Evolutionary conservation across 1,140 invertebrate species (phyloP).

Genomic region (Nebria ingens): DNA sequence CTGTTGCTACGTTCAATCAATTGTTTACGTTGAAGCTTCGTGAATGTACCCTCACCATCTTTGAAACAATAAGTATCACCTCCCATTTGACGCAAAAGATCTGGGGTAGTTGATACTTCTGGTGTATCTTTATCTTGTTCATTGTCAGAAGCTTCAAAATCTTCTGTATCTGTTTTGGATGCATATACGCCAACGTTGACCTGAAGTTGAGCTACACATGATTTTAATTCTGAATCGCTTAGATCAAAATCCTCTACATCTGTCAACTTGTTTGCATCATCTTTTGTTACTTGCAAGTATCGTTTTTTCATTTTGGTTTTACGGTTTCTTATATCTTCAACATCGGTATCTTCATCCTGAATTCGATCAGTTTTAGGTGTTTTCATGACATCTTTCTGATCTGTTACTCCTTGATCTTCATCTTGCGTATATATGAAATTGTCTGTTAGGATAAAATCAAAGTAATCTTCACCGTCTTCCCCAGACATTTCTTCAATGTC

Average conservation of each 20-base stretch:
- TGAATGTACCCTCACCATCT: slow-evolving; percentile 26
- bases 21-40: slow-evolving; percentile 13
- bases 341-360: not conserved
- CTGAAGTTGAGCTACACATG: not conserved
- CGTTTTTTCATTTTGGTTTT: not conserved
- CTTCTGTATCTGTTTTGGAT: slow-evolving; percentile 21
- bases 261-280: not conserved
- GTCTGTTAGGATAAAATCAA: too few species aligned
- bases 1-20: slow-evolving; percentile 14
- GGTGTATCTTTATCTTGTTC: slow-evolving; percentile 23
- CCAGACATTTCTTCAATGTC: slow-evolving; percentile 28
- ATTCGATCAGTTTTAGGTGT: too few species aligned
- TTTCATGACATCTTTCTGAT: not conserved
- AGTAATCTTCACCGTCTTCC: slow-evolving; percentile 25
- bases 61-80: slow-evolving; percentile 22
- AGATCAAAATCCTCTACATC: slow-evolving; percentile 38
- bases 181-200: slow-evolving; percentile 1
- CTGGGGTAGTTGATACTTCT: slow-evolving; percentile 22
- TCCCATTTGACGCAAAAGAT: slow-evolving; percentile 22
- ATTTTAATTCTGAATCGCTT: slow-evolving; percentile 31
- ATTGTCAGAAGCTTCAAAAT: slow-evolving; percentile 25
- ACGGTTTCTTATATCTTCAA: not conserved
- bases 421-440: too few species aligned
- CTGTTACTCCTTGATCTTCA: not conserved
- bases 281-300: not conserved